These are phyloP conservation scores for Alectoris magna DNA, from an alignment of 2,797 vertebrate species.

Conservation along the genomic window DNA sequence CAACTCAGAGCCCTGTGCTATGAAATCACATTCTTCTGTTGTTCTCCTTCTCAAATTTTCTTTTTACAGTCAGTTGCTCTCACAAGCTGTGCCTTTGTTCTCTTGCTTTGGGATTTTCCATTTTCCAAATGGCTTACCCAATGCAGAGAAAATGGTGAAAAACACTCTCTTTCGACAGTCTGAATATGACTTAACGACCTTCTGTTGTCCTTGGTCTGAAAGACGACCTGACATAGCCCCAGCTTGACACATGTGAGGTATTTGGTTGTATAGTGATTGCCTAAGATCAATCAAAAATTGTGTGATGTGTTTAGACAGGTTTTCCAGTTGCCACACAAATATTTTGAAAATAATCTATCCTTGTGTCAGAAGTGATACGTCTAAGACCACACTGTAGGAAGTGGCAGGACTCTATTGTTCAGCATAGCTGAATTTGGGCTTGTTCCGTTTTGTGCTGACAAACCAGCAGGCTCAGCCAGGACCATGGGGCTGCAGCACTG, in stretches of 20 bases:
- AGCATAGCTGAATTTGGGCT: slow-evolving; percentile 37
- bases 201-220: slow-evolving; percentile 41
- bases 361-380: slow-evolving; percentile 41
- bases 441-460: slow-evolving; percentile 8
- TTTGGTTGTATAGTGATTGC: slow-evolving; percentile 43
- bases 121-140: neutral
- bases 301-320: slow-evolving; percentile 59
- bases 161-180: neutral
- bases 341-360: slow-evolving; percentile 56
- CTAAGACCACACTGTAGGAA: slow-evolving; percentile 42
- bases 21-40: neutral
- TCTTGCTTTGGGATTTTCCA: slow-evolving; percentile 3
- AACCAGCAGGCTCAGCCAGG: neutral
- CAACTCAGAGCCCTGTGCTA: neutral
- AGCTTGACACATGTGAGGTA: slow-evolving; percentile 7
- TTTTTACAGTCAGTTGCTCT: neutral
- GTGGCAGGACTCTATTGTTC: slow-evolving; percentile 60
- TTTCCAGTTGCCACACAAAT: slow-evolving; percentile 48
- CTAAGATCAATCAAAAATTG: slow-evolving; percentile 51
- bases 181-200: slow-evolving; percentile 34
- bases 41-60: neutral
- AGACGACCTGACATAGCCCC: neutral
- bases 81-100: neutral
- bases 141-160: slow-evolving; percentile 13
- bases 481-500: neutral